These are phyloP conservation scores for Argyresthia albistria DNA, from an alignment of 2,888 invertebrate species.

Conservation along the genomic window DNA sequence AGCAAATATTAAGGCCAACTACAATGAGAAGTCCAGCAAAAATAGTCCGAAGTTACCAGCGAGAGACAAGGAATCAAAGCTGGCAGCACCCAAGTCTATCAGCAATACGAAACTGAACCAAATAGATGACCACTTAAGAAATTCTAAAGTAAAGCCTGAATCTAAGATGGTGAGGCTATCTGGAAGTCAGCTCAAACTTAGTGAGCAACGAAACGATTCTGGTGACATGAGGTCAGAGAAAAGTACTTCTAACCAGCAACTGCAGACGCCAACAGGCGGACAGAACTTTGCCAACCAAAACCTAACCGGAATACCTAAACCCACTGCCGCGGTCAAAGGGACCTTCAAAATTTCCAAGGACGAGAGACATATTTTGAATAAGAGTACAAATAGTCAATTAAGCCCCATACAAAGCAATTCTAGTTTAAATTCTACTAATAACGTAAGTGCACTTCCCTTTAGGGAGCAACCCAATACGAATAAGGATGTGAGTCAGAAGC, in stretches of 20 bases:
- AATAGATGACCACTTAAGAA: slow-evolving; percentile 54
- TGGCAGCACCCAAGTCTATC: slow-evolving; percentile 66
- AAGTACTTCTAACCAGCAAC: slow-evolving; percentile 21
- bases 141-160: slow-evolving; percentile 41
- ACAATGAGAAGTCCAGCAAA: slow-evolving; percentile 49
- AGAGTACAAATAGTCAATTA: slow-evolving; percentile 70
- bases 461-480: slow-evolving; percentile 67
- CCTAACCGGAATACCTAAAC: slow-evolving; percentile 85
- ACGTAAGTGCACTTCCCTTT: slow-evolving; percentile 58
- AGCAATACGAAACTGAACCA: slow-evolving; percentile 63
- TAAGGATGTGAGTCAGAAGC: slow-evolving; percentile 65
- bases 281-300: slow-evolving; percentile 51
- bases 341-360: slow-evolving; percentile 82
- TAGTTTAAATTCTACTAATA: slow-evolving; percentile 69
- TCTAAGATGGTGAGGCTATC: slow-evolving; percentile 63
- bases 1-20: slow-evolving; percentile 40
- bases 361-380: slow-evolving; percentile 62
- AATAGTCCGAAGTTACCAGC: slow-evolving; percentile 59
- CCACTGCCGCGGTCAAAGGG: slow-evolving; percentile 93
- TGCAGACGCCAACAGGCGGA: slow-evolving; percentile 48
- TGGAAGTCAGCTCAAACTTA: slow-evolving; percentile 56
- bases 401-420: slow-evolving; percentile 71
- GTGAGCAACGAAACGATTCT: slow-evolving; percentile 40
- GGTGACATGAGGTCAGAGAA: slow-evolving; percentile 32
- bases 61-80: slow-evolving; percentile 62